phyloP scores from a whole-genome alignment of 2,888 invertebrate genomes.

The Idaea straminata region DNA sequence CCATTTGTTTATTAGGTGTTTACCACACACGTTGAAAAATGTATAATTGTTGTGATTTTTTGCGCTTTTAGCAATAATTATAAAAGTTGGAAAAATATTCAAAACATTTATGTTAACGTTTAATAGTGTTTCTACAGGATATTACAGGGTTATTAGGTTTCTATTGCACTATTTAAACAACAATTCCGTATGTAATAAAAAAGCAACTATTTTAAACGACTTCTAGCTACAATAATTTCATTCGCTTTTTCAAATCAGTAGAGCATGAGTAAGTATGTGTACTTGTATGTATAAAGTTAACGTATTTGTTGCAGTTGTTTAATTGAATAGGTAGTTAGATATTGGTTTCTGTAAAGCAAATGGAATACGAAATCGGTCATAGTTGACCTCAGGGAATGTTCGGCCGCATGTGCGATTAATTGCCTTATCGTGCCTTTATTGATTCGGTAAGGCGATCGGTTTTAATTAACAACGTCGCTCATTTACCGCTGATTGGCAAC shows the following conservation, averaged over 20 bases:
- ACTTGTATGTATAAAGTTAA: neutral
- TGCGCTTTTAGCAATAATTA: slow-evolving; percentile 1
- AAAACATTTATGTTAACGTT: neutral
- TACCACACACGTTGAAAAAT: slow-evolving; percentile 49
- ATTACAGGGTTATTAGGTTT: neutral
- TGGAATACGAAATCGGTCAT: slow-evolving; percentile 41
- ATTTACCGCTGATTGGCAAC: slow-evolving; percentile 71
- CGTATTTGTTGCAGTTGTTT: slow-evolving; percentile 2
- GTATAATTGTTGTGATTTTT: neutral
- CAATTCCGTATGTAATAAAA: too few relatives aligned
- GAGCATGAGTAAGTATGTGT: neutral
- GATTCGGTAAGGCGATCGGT: slow-evolving; percentile 78
- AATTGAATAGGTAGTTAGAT: slow-evolving; percentile 9
- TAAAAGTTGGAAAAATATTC: neutral
- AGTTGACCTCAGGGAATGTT: slow-evolving; percentile 53
- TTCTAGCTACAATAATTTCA: neutral
- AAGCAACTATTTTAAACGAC: too few relatives aligned
- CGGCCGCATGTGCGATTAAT: slow-evolving; percentile 72
- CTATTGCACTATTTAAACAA: too few relatives aligned
- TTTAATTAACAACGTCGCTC: slow-evolving; percentile 76
- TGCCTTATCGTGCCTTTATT: slow-evolving; percentile 76
- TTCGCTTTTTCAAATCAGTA: neutral
- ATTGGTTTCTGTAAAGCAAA: slow-evolving; percentile 21
- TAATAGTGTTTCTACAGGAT: neutral
- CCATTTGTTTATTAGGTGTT: slow-evolving; percentile 25